Percentiles rank a stretch among this genome's conserved stretches.
Evolutionary conservation across 2,888 invertebrate genomes (phyloP).

Genomic region (Sphaerophoria rueppellii): DNA sequence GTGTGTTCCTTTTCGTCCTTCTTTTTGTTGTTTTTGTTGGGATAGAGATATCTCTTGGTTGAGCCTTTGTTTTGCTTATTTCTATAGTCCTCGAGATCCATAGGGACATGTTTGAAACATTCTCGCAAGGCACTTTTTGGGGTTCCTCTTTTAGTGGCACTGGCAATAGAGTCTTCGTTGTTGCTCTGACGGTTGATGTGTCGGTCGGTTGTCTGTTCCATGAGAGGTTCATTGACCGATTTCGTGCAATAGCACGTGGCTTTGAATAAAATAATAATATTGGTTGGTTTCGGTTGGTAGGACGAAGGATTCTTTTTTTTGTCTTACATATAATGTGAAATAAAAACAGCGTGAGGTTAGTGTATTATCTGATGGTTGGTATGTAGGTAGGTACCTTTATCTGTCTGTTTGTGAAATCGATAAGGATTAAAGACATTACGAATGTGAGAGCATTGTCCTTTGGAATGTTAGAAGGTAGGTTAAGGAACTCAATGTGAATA

Average conservation of each 20-base stretch:
- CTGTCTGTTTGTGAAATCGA: conserved; percentile 35
- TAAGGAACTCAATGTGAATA: no score
- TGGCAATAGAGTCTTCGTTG: conserved; percentile 2
- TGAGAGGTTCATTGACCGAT: conserved; percentile 66
- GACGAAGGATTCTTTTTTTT: conserved; percentile 33
- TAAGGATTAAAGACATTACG: conserved; percentile 18
- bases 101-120: conserved; percentile 47
- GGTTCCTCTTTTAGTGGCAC: conserved; percentile 59
- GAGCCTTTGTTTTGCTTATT: conserved; percentile 54
- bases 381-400: not conserved
- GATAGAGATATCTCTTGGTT: conserved; percentile 18
- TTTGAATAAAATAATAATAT: conserved; percentile 44
- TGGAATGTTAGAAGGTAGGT: not conserved
- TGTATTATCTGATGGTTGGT: conserved; percentile 23
- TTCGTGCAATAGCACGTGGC: conserved; percentile 66
- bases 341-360: conserved; percentile 25
- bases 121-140: conserved; percentile 65
- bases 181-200: conserved; percentile 4
- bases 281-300: conserved; percentile 11
- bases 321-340: conserved; percentile 21
- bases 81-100: conserved; percentile 13
- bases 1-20: conserved; percentile 24
- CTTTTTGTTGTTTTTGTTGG: conserved; percentile 6
- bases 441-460: conserved; percentile 24
- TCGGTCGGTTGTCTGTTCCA: conserved; percentile 34